Conservation (phyloP, 2,888 invertebrate species). For the Microdon myrmicae region DNA sequence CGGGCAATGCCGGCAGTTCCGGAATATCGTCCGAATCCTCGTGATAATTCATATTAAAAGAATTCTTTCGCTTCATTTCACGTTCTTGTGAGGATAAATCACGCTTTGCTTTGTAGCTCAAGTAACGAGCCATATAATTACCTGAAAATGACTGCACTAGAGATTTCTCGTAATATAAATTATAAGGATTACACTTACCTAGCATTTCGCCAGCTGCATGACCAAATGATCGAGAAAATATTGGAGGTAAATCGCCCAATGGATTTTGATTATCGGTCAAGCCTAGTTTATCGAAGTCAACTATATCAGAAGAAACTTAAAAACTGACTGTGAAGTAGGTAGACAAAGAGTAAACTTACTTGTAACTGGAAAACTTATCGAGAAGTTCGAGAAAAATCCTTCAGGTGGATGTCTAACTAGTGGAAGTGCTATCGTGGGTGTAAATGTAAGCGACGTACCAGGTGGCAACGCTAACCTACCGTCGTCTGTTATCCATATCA, state of each 20-base stretch:
- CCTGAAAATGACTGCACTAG: slow-evolving; percentile 59
- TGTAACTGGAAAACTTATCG: slow-evolving; percentile 84
- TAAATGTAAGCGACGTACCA: slow-evolving; percentile 81
- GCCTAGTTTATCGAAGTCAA: slow-evolving; percentile 86
- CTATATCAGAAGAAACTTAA: slow-evolving; percentile 67
- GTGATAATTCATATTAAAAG: slow-evolving; percentile 25
- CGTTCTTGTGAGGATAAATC: slow-evolving; percentile 62
- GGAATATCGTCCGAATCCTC: slow-evolving; percentile 52
- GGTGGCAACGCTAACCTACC: slow-evolving; percentile 85
- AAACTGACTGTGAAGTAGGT: background rate
- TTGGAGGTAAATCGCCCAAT: slow-evolving; percentile 80
- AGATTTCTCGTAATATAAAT: background rate
- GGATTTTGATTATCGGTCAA: slow-evolving; percentile 91
- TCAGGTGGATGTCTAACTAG: slow-evolving; percentile 86
- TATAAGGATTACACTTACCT: slow-evolving; percentile 67
- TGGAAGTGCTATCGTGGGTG: slow-evolving; percentile 83
- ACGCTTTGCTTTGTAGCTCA: slow-evolving; percentile 71
- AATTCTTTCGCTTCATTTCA: slow-evolving; percentile 9
- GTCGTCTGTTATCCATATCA: slow-evolving; percentile 87
- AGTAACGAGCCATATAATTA: slow-evolving; percentile 78
- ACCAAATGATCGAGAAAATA: slow-evolving; percentile 81
- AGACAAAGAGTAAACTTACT: slow-evolving; percentile 71
- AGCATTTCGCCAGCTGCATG: slow-evolving; percentile 74
- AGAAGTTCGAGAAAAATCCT: slow-evolving; percentile 85
- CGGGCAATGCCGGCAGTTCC: slow-evolving; percentile 63